phyloP scores from a whole-genome alignment of 2,113 vertebrate species.

The Channa maculata region DNA sequence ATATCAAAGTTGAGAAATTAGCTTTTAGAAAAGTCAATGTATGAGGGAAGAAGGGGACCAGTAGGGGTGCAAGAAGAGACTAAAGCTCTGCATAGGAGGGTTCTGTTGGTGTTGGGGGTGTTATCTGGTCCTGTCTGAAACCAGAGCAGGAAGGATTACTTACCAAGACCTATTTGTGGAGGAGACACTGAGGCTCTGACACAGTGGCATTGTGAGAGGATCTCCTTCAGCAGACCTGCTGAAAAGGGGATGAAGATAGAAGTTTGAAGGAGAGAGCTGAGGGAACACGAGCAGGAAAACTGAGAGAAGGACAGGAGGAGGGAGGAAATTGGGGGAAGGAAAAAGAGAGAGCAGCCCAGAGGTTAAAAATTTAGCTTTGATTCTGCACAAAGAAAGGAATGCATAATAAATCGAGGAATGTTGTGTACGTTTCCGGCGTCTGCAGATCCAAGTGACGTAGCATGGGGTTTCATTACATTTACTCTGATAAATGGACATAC shows the following conservation, averaged over 20 bases:
- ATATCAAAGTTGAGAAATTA: constrained; percentile 72
- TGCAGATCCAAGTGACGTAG: constrained; percentile 12
- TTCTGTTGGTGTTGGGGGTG: constrained; percentile 60
- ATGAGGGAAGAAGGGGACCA: constrained; percentile 61
- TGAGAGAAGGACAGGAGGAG: constrained; percentile 22
- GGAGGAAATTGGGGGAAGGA: constrained; percentile 2
- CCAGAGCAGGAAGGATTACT: constrained; percentile 80
- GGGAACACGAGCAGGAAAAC: constrained; percentile 43
- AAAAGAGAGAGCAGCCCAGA: constrained; percentile 6
- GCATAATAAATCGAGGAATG: neutral
- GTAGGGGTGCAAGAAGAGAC: constrained; percentile 66
- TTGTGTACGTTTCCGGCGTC: constrained; percentile 1
- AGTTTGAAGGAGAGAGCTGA: constrained; percentile 55
- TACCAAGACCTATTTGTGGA: constrained; percentile 84
- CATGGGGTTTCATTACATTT: constrained; percentile 6
- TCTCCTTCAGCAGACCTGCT: constrained; percentile 76
- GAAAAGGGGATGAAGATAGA: constrained; percentile 60
- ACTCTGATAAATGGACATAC: constrained; percentile 13
- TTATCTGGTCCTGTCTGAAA: constrained; percentile 83
- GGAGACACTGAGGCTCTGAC: constrained; percentile 84
- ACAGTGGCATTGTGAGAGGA: constrained; percentile 80
- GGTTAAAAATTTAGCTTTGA: constrained; percentile 9
- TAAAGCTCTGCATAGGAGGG: constrained; percentile 60
- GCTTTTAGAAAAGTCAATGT: constrained; percentile 79
- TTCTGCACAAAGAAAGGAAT: neutral